Conservation (phyloP, 2,113 vertebrate genomes). For the Zosterops pallidus region DNA sequence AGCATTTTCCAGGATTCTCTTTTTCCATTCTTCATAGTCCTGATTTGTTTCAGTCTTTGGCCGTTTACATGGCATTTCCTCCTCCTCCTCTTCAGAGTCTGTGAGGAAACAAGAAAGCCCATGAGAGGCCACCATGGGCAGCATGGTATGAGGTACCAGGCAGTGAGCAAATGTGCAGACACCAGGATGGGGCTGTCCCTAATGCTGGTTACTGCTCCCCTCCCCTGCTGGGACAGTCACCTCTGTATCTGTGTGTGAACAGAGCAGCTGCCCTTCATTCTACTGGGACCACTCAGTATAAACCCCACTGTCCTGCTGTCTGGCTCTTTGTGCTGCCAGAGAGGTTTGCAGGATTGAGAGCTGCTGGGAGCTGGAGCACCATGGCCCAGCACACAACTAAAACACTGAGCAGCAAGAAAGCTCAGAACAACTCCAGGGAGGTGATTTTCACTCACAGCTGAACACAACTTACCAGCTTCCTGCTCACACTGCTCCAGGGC, state of each 20-base stretch:
- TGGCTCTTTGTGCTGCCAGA: neutral
- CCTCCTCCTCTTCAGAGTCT: slow-evolving; percentile 63
- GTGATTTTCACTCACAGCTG: neutral
- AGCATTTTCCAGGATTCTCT: slow-evolving; percentile 85
- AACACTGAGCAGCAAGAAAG: neutral
- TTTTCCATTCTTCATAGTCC: slow-evolving; percentile 89
- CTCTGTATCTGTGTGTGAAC: neutral
- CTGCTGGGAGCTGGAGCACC: neutral
- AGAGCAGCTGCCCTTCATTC: neutral
- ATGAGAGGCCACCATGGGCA: neutral
- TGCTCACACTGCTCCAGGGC: slow-evolving; percentile 38
- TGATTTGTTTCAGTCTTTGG: slow-evolving; percentile 59
- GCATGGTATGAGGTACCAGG: neutral
- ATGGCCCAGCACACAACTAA: neutral
- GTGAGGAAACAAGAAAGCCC: neutral
- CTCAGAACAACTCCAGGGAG: neutral
- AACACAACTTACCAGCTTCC: slow-evolving; percentile 65
- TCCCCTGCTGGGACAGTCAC: neutral
- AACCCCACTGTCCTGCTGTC: neutral
- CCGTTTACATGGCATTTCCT: slow-evolving; percentile 62
- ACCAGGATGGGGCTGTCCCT: neutral
- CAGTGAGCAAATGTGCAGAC: neutral
- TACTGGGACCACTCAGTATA: too few species aligned
- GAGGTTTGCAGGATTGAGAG: neutral
- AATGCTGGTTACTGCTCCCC: neutral